Percentiles rank a stretch among this genome's conserved stretches.
Conservation (phyloP, 2,888 invertebrate genomes). For the Apantesis nais region DNA sequence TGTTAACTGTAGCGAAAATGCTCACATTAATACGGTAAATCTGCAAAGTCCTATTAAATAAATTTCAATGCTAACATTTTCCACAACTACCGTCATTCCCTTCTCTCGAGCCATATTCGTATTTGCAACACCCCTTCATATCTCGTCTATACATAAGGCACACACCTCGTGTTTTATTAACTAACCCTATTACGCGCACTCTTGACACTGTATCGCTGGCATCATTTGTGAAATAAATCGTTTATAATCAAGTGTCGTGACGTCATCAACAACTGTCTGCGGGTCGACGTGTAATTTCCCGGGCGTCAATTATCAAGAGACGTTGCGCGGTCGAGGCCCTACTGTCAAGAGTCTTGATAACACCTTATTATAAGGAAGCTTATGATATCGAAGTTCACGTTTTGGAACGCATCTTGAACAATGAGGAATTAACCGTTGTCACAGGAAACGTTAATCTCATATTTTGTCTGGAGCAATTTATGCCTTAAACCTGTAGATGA, state of each 20-base stretch:
- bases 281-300: constrained; percentile 83
- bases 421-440: constrained; percentile 10
- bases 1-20: too few species aligned
- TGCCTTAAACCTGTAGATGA: too few species aligned
- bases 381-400: constrained; percentile 40
- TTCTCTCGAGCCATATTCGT: background rate
- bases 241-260: constrained; percentile 83
- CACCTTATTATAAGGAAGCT: constrained; percentile 65
- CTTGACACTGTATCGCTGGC: constrained; percentile 44
- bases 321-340: constrained; percentile 70
- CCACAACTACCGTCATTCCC: background rate
- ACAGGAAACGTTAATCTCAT: background rate
- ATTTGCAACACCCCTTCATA: constrained; percentile 1
- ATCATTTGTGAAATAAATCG: constrained; percentile 80
- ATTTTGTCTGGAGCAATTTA: background rate
- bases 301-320: constrained; percentile 81
- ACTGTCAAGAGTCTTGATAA: constrained; percentile 75
- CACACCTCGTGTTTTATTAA: constrained; percentile 38
- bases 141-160: constrained; percentile 4
- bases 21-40: background rate
- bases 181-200: constrained; percentile 40
- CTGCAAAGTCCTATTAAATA: background rate
- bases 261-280: constrained; percentile 85
- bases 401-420: constrained; percentile 34
- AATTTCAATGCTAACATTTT: background rate